phyloP scores from a whole-genome alignment of 2,113 vertebrate species.

The Orthonyx spaldingii region DNA sequence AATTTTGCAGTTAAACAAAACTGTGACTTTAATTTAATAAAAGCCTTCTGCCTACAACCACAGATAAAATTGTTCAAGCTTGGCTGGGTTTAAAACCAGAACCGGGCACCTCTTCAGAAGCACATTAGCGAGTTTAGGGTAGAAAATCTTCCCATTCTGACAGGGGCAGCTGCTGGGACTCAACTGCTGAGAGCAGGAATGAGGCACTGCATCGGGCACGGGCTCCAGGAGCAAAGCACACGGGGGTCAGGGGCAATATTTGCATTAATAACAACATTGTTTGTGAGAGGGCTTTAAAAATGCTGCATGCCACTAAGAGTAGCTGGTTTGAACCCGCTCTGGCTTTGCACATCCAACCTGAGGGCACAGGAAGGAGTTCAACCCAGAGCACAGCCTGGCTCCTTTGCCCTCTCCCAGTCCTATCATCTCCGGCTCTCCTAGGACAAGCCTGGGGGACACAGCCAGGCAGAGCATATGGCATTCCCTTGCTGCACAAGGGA shows the following conservation, averaged over 20 bases:
- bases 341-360: not conserved
- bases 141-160: not conserved
- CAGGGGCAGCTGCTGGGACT: not conserved
- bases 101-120: slow-evolving; percentile 10
- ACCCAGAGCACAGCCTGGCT: not conserved
- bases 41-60: not conserved
- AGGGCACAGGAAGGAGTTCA: not conserved
- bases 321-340: no score
- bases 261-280: not conserved
- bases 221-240: not conserved
- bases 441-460: not conserved
- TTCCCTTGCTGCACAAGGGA: not conserved
- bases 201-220: accelerated
- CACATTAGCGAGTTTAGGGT: not conserved
- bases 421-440: not conserved
- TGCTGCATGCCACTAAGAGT: accelerated
- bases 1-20: not conserved
- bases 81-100: slow-evolving; percentile 18
- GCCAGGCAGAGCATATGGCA: not conserved
- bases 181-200: not conserved
- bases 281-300: not conserved
- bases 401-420: not conserved
- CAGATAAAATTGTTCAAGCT: slow-evolving; percentile 24
- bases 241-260: not conserved
- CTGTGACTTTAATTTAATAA: slow-evolving; percentile 34